Evolutionary conservation across 2,797 vertebrate genomes (phyloP), one percentile per base, ranked within the genome.

Genomic region (Tenualosa thibaudeaui): DNA sequence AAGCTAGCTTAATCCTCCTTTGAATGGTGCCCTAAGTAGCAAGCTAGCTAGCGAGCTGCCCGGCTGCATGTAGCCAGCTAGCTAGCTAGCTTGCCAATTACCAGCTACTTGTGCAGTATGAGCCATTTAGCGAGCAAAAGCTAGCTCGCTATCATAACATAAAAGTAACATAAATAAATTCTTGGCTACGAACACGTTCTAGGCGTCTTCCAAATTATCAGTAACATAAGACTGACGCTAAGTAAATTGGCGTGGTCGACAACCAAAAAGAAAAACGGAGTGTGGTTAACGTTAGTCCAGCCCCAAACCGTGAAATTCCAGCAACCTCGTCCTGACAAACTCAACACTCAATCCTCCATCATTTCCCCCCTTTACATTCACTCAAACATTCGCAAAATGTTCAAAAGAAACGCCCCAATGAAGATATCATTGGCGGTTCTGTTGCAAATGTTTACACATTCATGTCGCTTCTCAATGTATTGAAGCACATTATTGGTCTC

Each of bases 111-210:
- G 85, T 88, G 86, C 89, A 89, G 89, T 88, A 86, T 86, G 89
- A 83, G 81, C 88, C 71, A 78, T 78, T 46, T 43, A 78, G 71
- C 71, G 43, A 78, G 71, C 71, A 78, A 43, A 78, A 78, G 40
- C 71, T 78, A 37, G 88, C 91, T 92, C 92, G 89, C 91, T 91
- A 89, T 91, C 90, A 91, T 90, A 93, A 91, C 92, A 92, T 85
- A 7, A 88, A 86, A 50, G 86, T 86, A 89, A 89, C 88, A 91
- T 91, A 93, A 91, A 92, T 88, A 89, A 89, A 85, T 88, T 86
- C 85, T 83, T 50, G 89, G 71, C 89, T 40, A 58, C 71, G 60
- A 75, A 88, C 87, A 87, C 88, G 84, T 86, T 88, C 82, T 78
- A 37, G 82, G 15, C 31, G n/a, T 83, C 86, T 83, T 87, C 68